Base-by-base conservation (phyloP, 2,113 vertebrate species). In the Phalacrocorax pelagicus region DNA sequence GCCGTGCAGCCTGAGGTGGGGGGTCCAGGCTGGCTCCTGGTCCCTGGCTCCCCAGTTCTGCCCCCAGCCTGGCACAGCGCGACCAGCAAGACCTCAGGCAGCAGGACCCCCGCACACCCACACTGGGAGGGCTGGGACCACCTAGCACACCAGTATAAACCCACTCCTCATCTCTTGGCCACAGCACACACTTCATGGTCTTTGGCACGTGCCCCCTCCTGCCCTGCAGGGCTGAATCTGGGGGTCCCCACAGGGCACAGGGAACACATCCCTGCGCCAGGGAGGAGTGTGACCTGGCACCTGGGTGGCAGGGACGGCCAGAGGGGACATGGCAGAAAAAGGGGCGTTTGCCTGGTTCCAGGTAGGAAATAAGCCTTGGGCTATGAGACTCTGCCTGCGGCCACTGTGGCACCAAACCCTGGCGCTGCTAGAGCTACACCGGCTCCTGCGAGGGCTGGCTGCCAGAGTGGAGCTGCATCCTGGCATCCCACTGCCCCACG, bases 401-500 rank as follows among this genome's bases (percentile, higher is more conserved):
- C 38, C 59, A 32, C 44, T 1, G 5, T 0, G 1, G 52, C 78
- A 26, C 58, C 21, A 1, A 34, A 29, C 34, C 20, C 46, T n/a
- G 40, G 21, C 5, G 16, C 51, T 0, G 3, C 34, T 12, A 1
- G 24, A 57, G 44, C 47, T 11, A 38, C 46, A 27, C 27, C 29
- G 1, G 71, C 55, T 71, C 27, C 54, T 6, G 7, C 22, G 10
- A 44, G 38, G 30, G n/a, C 62, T 2, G 13, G 20, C 29, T 10
- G 18, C 38, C 1, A 2, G 40, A 78, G 24, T 2, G 4, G 40
- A 20, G 55, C 55, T 18, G 6, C 57, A 18, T 26, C 30, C n/a
- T 11, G 0, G 14, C 30, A 66, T 27, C 72, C 26, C 19, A 36
- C 15, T 2, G 0, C 36, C 26, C 24, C 4, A 1, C 6, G 0